Conservation (phyloP, 2,113 vertebrate species). For the Arothron firmamentum region DNA sequence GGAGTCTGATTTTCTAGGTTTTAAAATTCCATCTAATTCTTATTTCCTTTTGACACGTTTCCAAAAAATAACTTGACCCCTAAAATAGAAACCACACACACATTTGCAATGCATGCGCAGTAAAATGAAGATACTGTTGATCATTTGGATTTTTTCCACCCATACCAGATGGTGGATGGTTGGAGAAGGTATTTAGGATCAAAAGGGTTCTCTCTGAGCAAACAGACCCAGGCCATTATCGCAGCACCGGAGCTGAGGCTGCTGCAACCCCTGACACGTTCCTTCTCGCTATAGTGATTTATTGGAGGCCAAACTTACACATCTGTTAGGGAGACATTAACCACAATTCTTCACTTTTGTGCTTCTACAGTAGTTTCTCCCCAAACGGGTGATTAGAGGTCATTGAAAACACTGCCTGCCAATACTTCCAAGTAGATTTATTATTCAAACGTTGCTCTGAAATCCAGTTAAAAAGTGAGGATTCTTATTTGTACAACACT, state of each 20-base stretch:
- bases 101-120: conserved; percentile 3
- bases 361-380: conserved; percentile 11
- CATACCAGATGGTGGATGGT: conserved; percentile 25
- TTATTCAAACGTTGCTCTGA: neutral
- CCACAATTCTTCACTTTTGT: conserved; percentile 7
- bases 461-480: neutral
- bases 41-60: conserved; percentile 1
- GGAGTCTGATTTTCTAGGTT: neutral
- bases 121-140: conserved; percentile 29
- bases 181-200: conserved; percentile 19
- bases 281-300: conserved; percentile 35
- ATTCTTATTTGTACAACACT: no score
- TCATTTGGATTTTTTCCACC: conserved; percentile 39
- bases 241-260: conserved; percentile 17
- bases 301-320: conserved; percentile 43
- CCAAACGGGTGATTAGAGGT: conserved; percentile 31
- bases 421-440: neutral
- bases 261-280: conserved; percentile 20
- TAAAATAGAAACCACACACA: conserved; percentile 9
- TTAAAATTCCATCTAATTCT: no score
- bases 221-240: conserved; percentile 34
- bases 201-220: conserved; percentile 32
- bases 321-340: conserved; percentile 42
- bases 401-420: conserved; percentile 7
- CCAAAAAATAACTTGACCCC: conserved; percentile 3